Percentiles rank a stretch among this genome's conserved stretches.
These are phyloP conservation scores for Myoxocephalus aenaeus DNA, from an alignment of 2,797 vertebrate species.

Conservation along the genomic window DNA sequence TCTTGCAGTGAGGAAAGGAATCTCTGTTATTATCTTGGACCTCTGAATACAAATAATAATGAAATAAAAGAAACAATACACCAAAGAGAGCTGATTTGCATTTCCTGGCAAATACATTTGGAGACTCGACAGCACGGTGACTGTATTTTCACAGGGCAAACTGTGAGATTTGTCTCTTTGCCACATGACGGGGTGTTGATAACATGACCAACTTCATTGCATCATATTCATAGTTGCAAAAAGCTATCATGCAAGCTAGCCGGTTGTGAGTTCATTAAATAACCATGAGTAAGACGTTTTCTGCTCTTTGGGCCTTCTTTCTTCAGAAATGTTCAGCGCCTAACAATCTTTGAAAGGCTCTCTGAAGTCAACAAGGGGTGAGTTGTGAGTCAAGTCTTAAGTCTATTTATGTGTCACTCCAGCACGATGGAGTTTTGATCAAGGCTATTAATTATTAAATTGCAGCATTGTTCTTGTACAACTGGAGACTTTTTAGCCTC, in stretches of 20 bases:
- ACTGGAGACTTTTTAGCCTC: not conserved
- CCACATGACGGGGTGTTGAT: too few species aligned
- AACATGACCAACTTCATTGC: too few species aligned
- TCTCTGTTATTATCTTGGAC: not conserved
- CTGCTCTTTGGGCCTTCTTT: not conserved
- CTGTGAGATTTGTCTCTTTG: not conserved
- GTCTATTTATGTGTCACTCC: not conserved
- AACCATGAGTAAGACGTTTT: not conserved
- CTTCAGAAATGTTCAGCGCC: not conserved
- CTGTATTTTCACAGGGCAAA: not conserved
- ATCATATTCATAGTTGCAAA: too few species aligned
- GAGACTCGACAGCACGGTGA: too few species aligned
- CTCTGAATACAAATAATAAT: not conserved
- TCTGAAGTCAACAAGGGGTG: not conserved
- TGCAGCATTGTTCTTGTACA: not conserved
- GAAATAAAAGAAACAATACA: not conserved
- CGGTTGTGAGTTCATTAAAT: not conserved
- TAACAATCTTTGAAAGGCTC: not conserved
- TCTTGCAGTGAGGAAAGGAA: slow-evolving; percentile 1
- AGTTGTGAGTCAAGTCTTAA: not conserved
- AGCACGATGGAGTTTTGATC: not conserved
- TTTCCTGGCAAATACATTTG: too few species aligned
- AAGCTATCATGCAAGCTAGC: not conserved
- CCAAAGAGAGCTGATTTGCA: not conserved
- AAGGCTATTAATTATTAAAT: not conserved